Percentiles rank a stretch among this genome's conserved stretches.
These are phyloP conservation scores for Melozone crissalis DNA, from an alignment of 2,113 vertebrate genomes.

Conservation along the genomic window DNA sequence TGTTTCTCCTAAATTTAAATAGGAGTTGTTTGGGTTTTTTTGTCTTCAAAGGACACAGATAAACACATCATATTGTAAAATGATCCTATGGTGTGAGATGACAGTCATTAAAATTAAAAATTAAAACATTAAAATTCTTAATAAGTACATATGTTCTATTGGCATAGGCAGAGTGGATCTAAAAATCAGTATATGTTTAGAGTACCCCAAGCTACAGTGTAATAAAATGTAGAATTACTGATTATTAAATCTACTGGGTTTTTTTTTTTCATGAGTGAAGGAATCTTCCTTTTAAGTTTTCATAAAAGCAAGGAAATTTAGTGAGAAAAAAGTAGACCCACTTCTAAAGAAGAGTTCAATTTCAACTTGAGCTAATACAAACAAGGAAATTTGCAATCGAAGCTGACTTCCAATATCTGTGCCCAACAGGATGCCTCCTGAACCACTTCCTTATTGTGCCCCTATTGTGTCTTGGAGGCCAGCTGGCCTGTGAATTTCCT, in stretches of 20 bases:
- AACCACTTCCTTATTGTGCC: slow-evolving; percentile 57
- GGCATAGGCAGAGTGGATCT: not conserved
- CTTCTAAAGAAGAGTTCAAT: slow-evolving; percentile 32
- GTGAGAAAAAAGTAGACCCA: not conserved
- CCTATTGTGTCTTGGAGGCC: slow-evolving; percentile 39
- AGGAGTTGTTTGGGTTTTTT: not conserved
- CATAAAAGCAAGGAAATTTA: slow-evolving; percentile 50
- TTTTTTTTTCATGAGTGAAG: not conserved
- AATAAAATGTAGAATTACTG: slow-evolving; percentile 13
- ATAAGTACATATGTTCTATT: not conserved
- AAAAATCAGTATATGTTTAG: not conserved
- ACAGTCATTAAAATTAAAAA: not conserved
- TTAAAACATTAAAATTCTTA: not conserved
- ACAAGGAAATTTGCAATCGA: slow-evolving; percentile 66
- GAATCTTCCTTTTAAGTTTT: not conserved
- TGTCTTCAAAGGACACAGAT: not conserved
- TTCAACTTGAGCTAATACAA: slow-evolving; percentile 72
- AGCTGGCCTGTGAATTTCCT: slow-evolving; percentile 66
- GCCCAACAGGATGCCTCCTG: slow-evolving; percentile 63
- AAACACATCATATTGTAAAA: not conserved
- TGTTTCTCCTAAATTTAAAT: not conserved
- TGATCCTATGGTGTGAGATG: not conserved
- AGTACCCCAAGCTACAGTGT: not conserved
- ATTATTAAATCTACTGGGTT: not conserved
- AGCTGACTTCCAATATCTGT: slow-evolving; percentile 66